These are phyloP conservation scores for Andrena camellia DNA, from an alignment of 2,888 invertebrate species.

Conservation along the genomic window DNA sequence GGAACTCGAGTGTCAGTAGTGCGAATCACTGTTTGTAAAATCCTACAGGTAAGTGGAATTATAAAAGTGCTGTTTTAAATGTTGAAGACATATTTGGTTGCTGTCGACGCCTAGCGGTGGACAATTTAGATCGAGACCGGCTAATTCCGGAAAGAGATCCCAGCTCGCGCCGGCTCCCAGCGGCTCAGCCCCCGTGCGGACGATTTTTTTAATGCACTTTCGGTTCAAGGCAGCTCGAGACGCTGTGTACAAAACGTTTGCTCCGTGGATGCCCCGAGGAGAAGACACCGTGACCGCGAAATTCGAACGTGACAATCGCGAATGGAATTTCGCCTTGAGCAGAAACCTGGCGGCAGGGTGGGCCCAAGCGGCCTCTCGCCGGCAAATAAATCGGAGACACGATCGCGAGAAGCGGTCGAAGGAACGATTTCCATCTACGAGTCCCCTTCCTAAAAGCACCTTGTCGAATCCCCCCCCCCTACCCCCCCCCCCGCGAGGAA, in stretches of 20 bases:
- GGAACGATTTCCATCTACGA: not conserved
- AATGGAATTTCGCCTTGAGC: slow-evolving; percentile 35
- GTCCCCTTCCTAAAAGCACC: slow-evolving; percentile 29
- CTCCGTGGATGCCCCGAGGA: slow-evolving; percentile 63
- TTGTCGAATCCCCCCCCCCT: slow-evolving; percentile 22
- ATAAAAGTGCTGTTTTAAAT: too few species aligned
- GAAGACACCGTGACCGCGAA: slow-evolving; percentile 39
- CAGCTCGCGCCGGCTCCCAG: slow-evolving; percentile 19
- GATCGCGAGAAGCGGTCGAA: slow-evolving; percentile 15
- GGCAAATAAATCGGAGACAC: slow-evolving; percentile 6
- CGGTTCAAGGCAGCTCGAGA: slow-evolving; percentile 85
- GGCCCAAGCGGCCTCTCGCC: slow-evolving; percentile 29
- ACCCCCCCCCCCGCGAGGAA: slow-evolving; percentile 24
- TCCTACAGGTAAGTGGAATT: too few species aligned
- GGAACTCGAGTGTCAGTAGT: too few species aligned
- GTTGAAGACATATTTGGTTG: too few species aligned
- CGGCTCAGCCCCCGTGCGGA: slow-evolving; percentile 57
- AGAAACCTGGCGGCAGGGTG: slow-evolving; percentile 41
- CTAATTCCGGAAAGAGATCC: not conserved
- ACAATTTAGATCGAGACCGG: too few species aligned
- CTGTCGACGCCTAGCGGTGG: too few species aligned
- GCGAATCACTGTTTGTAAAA: too few species aligned
- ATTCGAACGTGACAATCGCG: slow-evolving; percentile 33
- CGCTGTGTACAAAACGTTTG: slow-evolving; percentile 80
- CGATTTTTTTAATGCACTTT: slow-evolving; percentile 84